phyloP scores from a whole-genome alignment of 2,797 vertebrate genomes.

The Danio kyathit region DNA sequence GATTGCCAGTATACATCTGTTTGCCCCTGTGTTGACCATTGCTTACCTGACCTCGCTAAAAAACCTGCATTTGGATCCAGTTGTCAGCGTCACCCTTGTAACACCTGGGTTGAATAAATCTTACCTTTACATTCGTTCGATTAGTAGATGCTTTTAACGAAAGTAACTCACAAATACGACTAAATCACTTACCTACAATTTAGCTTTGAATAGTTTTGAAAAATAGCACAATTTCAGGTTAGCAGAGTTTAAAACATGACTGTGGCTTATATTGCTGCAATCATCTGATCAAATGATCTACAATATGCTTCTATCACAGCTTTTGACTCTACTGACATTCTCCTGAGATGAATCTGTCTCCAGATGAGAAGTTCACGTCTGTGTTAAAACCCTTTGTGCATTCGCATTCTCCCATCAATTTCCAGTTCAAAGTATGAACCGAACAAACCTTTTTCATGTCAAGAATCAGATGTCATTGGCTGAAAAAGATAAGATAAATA shows the following conservation, averaged over 20 bases:
- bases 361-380: not conserved
- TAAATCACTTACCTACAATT: not conserved
- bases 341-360: not conserved
- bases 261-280: not conserved
- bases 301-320: not conserved
- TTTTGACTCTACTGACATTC: not conserved
- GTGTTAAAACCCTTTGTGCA: slow-evolving; percentile 4
- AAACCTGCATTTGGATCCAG: too few relatives aligned
- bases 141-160: too few relatives aligned
- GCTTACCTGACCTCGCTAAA: too few relatives aligned
- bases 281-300: not conserved
- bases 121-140: too few relatives aligned
- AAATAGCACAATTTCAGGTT: not conserved
- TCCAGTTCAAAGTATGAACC: slow-evolving; percentile 16
- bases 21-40: too few relatives aligned
- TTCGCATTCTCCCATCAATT: not conserved
- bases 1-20: too few relatives aligned
- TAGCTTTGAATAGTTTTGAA: too few relatives aligned
- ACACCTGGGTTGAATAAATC: too few relatives aligned
- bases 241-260: not conserved
- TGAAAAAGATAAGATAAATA: slow-evolving; percentile 28
- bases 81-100: too few relatives aligned
- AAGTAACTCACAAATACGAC: not conserved
- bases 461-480: not conserved
- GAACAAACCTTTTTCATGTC: not conserved